Base-by-base conservation (phyloP, 2,797 vertebrate genomes). In the Premnoplex brunnescens region DNA sequence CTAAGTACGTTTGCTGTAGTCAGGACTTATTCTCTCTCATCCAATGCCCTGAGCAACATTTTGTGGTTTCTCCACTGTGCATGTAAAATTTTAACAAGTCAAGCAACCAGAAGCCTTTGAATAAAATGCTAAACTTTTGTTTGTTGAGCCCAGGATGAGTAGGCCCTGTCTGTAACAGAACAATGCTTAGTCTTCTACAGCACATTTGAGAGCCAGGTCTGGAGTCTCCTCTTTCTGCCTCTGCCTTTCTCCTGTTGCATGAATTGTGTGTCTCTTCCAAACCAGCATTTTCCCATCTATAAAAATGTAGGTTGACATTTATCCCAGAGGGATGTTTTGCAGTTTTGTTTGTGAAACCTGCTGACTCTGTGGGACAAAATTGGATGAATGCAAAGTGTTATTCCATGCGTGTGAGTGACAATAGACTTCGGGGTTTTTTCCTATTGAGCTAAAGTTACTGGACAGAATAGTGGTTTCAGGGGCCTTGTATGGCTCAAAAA, bases 51-150 rank as follows among this genome's bases (percentile, higher is more conserved):
- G 15, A 69, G 52, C 19, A 85, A 49, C 4, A 34, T 28, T 59
- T 85, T 77, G 15, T 24, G n/a, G 30, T 28, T 87, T 15, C 13
- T 68, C 4, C 1, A 12, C 17, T 18, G 4, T 22, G 30, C 12
- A 34, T 13, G 18, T 21, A n/a, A 84, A 60, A 12, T 71, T 79
- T 84, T 32, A 85, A 71, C 66, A 88, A 79, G 62, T 16, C 90
- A 91, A 76, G 56, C 69, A 91, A 94, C 64, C 69, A 97, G 89
- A 91, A 90, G 28, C 32, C 91, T 92, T 86, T 93, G 43, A 88
- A 43, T 51, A 84, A 92, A 90, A 46, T 43, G 20, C 8, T 54
- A 78, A 2, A 30, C 7, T 39, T 91, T 26, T 46, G 32, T 3
- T 19, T 88, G 22, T 28, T 62, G 39, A 72, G 22, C 28, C 39